Evolutionary conservation across 1,140 invertebrate species (phyloP), one percentile per base, ranked within the genome.

Genomic region (Oncopeltus fasciatus): DNA sequence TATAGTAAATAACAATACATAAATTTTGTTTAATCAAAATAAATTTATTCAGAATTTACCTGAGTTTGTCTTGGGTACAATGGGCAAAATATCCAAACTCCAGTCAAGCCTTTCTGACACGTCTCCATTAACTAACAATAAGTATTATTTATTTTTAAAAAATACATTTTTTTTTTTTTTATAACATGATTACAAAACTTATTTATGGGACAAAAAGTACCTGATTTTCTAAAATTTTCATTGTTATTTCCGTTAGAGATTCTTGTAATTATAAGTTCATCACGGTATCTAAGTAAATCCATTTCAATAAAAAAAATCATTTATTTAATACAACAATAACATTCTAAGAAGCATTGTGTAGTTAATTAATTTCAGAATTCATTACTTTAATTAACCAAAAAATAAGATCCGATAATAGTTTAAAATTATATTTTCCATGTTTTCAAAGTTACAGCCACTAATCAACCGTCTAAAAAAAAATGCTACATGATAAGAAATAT

Each of bases 401-500:
- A 38, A 38, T 5, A 38, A 38, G 5, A 38, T 8, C 14, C 14
- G 14, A 8, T 8, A 8, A 38, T 38, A 8, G 5, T 38, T 38
- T 38, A 38, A 38, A 38, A 38, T 38, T 8, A 38, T 8, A 38
- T 14, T 8, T 14, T 8, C 14, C 31, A 38, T 38, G 31, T 38
- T 38, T 38, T 14, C 31, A 38, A 38, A 5, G 14, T 8, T 38
- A n/a, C 14, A 38, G 31, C 14, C 31, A 38, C 14, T 38, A 38
- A 38, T 38, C 31, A 38, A 38, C 31, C 5, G 5, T 38, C 31
- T 8, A 38, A 38, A 38, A 38, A 38, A 38, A 24, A 53, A 53
- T 24, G 24, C 49, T 53, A 27, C 21, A 53, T 53, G 49, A 53
- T 53, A 53, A 53, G 49, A 53, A 53, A 53, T 53, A 53, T 53